These are phyloP conservation scores for Tolypeutes matacus DNA, from an alignment of 2,797 vertebrate genomes.

Conservation along the genomic window DNA sequence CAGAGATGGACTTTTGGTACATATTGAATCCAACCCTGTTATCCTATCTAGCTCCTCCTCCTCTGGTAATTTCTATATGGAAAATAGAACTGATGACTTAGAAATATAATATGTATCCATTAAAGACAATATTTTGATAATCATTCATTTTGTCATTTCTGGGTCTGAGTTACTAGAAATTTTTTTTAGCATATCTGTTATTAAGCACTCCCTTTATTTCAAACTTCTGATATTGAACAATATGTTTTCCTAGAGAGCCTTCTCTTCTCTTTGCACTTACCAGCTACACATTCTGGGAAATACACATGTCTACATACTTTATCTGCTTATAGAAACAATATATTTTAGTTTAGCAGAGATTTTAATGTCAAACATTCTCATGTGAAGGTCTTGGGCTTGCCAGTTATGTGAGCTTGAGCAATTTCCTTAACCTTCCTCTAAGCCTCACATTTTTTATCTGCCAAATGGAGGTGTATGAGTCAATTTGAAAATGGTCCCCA, in stretches of 20 bases:
- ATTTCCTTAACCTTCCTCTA: neutral
- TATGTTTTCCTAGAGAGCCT: neutral
- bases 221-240: neutral
- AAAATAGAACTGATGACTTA: neutral
- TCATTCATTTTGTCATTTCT: neutral
- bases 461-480: neutral
- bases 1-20: neutral
- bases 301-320: neutral
- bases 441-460: neutral
- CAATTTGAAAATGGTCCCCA: neutral
- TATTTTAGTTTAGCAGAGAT: neutral
- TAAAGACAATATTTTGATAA: neutral
- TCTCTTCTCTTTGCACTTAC: neutral
- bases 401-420: neutral
- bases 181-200: neutral
- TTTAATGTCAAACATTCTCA: neutral
- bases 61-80: neutral
- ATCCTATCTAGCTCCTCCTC: neutral
- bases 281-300: neutral
- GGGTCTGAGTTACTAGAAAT: neutral
- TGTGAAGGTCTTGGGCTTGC: neutral
- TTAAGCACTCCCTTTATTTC: neutral
- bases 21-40: neutral
- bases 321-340: neutral
- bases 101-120: neutral